Percentiles rank a stretch among this genome's conserved stretches.
These are phyloP conservation scores for Hermodice carunculata DNA, from an alignment of 2,888 invertebrate species.

Conservation along the genomic window DNA sequence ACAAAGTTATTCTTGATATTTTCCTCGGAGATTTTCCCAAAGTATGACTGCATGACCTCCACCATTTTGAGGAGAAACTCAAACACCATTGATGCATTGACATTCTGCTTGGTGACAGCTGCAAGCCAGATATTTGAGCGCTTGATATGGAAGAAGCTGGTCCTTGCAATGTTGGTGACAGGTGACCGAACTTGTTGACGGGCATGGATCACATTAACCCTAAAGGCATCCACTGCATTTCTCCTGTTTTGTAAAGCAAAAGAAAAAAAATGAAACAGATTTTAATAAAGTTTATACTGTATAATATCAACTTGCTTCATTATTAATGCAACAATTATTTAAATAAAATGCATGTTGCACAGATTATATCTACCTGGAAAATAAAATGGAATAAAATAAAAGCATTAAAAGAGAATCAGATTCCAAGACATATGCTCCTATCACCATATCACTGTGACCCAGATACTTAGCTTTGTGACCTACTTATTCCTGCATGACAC, in stretches of 20 bases:
- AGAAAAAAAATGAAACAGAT: not conserved
- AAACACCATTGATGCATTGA: constrained; percentile 99
- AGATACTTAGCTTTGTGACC: too few relatives aligned
- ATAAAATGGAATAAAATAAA: too few relatives aligned
- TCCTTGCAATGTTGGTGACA: constrained; percentile 98
- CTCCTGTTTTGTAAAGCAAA: constrained; percentile 73
- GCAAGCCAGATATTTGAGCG: constrained; percentile 99
- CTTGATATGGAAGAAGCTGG: constrained; percentile 99
- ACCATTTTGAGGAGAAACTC: constrained; percentile 96
- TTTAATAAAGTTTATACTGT: too few relatives aligned
- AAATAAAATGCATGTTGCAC: too few relatives aligned
- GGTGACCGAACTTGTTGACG: constrained; percentile 96
- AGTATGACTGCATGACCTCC: constrained; percentile 98
- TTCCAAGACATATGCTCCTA: too few relatives aligned
- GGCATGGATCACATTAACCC: constrained; percentile 99
- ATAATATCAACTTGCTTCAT: too few relatives aligned
- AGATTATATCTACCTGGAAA: too few relatives aligned
- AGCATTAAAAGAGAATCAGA: too few relatives aligned
- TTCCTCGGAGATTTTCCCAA: constrained; percentile 99
- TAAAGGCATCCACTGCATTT: constrained; percentile 99
- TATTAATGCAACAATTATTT: too few relatives aligned
- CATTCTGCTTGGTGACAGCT: constrained; percentile 99
- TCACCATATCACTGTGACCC: too few relatives aligned
- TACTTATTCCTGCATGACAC: too few relatives aligned
- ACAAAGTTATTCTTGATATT: constrained; percentile 99